Percentiles rank a stretch among this genome's conserved stretches.
Conservation (phyloP, 2,113 vertebrate species). For the Toxotes chatareus region DNA sequence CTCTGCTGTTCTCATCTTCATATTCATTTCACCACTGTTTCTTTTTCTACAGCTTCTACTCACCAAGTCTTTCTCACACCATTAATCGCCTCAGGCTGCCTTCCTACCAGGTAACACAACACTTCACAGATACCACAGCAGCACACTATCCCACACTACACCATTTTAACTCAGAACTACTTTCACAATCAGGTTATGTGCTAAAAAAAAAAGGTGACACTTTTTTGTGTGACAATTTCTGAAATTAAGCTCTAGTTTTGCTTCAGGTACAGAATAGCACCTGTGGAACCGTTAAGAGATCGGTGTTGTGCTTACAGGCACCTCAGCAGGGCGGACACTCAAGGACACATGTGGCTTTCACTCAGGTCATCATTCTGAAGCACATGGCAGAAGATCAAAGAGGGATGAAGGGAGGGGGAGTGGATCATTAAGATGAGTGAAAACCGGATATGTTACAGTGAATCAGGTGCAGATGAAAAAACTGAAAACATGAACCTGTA, state of each 20-base stretch:
- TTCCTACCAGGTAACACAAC: slow-evolving; percentile 14
- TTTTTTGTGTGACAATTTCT: background rate
- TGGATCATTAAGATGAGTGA: background rate
- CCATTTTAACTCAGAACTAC: slow-evolving; percentile 2
- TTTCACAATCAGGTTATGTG: background rate
- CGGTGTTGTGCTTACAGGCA: background rate
- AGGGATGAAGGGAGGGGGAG: background rate
- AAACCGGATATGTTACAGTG: background rate
- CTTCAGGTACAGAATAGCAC: background rate
- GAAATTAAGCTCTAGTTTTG: background rate
- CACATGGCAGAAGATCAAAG: slow-evolving; percentile 15
- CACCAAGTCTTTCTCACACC: slow-evolving; percentile 11
- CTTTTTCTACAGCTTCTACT: slow-evolving; percentile 1
- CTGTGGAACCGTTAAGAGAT: background rate
- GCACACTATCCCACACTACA: background rate
- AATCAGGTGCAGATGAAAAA: slow-evolving; percentile 20
- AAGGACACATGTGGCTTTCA: background rate
- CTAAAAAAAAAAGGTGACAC: background rate
- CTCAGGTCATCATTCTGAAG: background rate
- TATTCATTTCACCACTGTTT: background rate
- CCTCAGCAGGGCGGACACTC: slow-evolving; percentile 5
- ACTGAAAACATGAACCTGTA: slow-evolving; percentile 17
- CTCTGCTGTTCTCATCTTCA: background rate
- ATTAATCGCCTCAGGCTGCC: slow-evolving; percentile 7
- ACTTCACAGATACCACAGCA: background rate